Base-by-base conservation (phyloP, 2,888 invertebrate genomes). In the Acrocera orbiculus region DNA sequence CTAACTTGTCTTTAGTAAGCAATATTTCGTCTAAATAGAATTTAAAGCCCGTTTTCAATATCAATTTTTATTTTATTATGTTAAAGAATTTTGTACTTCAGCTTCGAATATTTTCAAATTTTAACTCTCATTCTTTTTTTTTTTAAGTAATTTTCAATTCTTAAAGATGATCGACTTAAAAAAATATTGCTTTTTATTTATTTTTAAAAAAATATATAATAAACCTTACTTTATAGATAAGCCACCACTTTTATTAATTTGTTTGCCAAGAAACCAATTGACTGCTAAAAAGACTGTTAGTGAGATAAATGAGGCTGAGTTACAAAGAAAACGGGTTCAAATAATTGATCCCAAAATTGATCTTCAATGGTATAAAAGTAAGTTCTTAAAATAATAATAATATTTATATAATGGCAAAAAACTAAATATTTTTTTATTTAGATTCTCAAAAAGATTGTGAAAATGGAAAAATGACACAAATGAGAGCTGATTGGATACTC, bases 401-500 rank as follows among this genome's bases (percentile, higher is more conserved):
- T 13, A 27, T 15, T 19, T 10, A 15, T 4, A 16, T 10, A 27
- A 27, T 16, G 10, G 11, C 9, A 31, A 22, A 19, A 9, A 14
- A 27, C n/a, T 31, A 23, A 16, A 16, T 16, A 6, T 32, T 30
- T 41, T 35, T 37, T 44, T 32, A 47, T 46, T 25, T 39, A 66
- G 76, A 70, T 44, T 70, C 74, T 8, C 66, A 68, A 42, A 68
- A 69, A 47, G 63, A 66, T 14, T 70, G 73, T 37, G 67, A 69
- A 4, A 67, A 69, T 46, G 70, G 71, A 36, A 64, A 69, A 41
- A 76, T 77, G 36, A 63, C 69, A 24, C 72, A 76, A 10, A 76
- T 76, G 51, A 71, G 76, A 51, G 78, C 80, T 15, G 66, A 81
- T 54, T 85, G 83, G 83, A 69, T 74, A 48, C 65, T 78, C 13